phyloP scores from a whole-genome alignment of 2,888 invertebrate genomes.

The Sepioteuthis lessoniana region DNA sequence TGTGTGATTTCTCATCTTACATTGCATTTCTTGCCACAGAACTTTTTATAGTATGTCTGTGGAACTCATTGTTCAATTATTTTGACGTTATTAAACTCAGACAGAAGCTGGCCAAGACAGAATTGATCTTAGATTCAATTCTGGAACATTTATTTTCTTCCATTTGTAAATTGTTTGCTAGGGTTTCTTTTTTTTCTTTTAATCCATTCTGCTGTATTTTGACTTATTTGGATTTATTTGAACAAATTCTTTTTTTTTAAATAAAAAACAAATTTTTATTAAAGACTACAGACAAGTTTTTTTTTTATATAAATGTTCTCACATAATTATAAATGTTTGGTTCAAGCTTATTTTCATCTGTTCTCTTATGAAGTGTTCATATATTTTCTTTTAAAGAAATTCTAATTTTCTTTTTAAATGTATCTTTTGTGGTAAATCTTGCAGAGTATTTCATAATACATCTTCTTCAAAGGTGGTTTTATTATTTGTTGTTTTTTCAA shows the following conservation, averaged over 20 bases:
- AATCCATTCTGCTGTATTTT: neutral
- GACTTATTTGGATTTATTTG: neutral
- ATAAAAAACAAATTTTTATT: too few species aligned
- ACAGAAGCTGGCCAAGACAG: neutral
- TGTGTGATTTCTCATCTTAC: neutral
- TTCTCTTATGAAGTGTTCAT: too few species aligned
- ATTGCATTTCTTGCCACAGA: neutral
- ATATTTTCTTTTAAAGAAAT: too few species aligned
- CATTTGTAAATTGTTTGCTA: neutral
- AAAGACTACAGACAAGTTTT: too few species aligned
- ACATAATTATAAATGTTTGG: too few species aligned
- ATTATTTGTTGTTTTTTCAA: too few species aligned
- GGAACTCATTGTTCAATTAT: neutral
- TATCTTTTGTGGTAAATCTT: too few species aligned
- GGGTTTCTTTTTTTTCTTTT: neutral
- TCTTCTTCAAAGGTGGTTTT: too few species aligned
- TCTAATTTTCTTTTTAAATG: too few species aligned
- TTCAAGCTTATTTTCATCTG: too few species aligned
- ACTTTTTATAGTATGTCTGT: neutral
- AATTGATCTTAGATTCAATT: neutral
- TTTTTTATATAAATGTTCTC: too few species aligned
- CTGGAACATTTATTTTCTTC: neutral
- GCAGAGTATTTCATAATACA: too few species aligned
- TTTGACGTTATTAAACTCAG: neutral
- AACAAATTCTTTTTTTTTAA: neutral